These are phyloP conservation scores for Podarcis cretensis DNA, from an alignment of 2,113 vertebrate genomes.

Conservation along the genomic window DNA sequence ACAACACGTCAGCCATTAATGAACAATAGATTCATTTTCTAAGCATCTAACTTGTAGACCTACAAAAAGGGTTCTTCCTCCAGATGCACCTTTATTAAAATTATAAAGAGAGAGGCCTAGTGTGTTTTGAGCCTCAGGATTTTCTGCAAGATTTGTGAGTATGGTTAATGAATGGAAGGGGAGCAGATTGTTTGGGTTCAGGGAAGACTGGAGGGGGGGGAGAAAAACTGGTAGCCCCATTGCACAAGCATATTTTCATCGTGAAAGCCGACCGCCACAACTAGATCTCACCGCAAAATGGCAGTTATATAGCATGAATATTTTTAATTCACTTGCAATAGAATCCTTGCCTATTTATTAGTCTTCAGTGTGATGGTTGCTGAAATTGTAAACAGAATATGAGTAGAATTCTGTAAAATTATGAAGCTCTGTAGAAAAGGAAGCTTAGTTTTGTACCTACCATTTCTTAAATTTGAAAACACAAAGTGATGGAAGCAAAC, in stretches of 20 bases:
- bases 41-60: neutral
- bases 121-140: neutral
- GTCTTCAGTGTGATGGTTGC: neutral
- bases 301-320: neutral
- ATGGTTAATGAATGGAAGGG: neutral
- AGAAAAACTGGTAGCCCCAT: too few species aligned
- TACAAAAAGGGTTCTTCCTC: neutral
- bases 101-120: neutral
- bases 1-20: too few species aligned
- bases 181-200: too few species aligned
- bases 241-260: too few species aligned
- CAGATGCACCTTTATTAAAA: neutral
- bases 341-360: neutral
- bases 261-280: too few species aligned
- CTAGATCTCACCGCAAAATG: too few species aligned
- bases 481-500: constrained; percentile 31
- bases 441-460: neutral
- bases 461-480: constrained; percentile 17
- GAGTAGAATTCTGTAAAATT: neutral
- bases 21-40: neutral
- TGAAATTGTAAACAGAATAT: neutral
- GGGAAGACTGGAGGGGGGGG: too few species aligned
- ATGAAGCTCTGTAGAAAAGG: neutral
- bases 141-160: neutral
- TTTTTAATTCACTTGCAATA: neutral